phyloP scores from a whole-genome alignment of 2,888 invertebrate species.

The Parelbella ahira region DNA sequence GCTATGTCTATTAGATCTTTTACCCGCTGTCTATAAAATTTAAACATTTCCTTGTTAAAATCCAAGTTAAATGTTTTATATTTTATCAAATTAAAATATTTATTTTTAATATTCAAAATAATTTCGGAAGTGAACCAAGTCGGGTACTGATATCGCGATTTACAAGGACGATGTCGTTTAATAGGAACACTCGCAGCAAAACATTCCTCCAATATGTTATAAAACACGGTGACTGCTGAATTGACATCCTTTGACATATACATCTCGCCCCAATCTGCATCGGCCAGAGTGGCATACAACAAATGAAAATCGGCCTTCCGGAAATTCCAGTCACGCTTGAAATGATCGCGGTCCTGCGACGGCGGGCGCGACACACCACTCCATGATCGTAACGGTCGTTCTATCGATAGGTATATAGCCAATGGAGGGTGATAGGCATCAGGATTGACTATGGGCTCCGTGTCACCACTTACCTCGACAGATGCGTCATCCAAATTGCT shows the following conservation, averaged over 20 bases:
- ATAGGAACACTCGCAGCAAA: neutral
- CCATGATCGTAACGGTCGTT: too few species aligned
- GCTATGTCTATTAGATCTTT: constrained; percentile 3
- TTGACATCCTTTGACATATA: neutral
- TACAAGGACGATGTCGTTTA: neutral
- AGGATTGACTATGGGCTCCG: neutral
- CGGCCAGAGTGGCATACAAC: neutral
- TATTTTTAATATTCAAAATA: constrained; percentile 1
- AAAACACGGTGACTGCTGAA: too few species aligned
- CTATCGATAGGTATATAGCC: neutral
- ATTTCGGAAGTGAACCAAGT: constrained; percentile 3
- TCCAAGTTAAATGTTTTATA: neutral
- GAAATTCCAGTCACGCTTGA: neutral
- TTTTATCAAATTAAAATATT: constrained; percentile 11
- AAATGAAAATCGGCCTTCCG: neutral
- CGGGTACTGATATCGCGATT: constrained; percentile 1
- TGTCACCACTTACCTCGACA: neutral
- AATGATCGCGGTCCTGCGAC: neutral
- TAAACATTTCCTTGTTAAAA: constrained; percentile 18
- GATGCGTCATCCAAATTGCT: neutral
- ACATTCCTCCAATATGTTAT: too few species aligned
- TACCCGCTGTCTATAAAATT: constrained; percentile 3
- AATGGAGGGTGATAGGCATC: constrained; percentile 2
- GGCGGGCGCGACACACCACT: neutral
- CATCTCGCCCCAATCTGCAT: constrained; percentile 1